Evolutionary conservation across 2,113 vertebrate species (phyloP).

Genomic region (Eidolon helvum): DNA sequence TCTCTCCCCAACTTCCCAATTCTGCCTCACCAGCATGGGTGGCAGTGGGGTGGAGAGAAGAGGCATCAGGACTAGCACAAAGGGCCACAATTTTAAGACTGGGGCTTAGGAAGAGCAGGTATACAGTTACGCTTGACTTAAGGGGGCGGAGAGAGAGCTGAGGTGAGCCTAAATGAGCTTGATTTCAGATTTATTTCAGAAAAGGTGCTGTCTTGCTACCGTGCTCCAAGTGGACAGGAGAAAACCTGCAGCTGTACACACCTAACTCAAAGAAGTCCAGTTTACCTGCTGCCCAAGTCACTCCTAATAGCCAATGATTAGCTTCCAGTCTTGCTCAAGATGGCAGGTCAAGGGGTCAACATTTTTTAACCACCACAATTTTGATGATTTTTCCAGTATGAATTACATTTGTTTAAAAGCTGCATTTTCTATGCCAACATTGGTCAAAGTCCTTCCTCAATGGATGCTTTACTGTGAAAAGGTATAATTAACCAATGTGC

Average conservation of each 20-base stretch:
- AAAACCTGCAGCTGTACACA: background rate
- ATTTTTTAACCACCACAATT: background rate
- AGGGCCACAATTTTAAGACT: background rate
- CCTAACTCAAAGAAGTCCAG: background rate
- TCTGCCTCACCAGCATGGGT: background rate
- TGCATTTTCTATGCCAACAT: background rate
- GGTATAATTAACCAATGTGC: background rate
- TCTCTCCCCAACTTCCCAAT: background rate
- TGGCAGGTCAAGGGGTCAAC: background rate
- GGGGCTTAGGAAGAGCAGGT: background rate
- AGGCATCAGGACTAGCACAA: background rate
- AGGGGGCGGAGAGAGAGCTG: rapidly evolving
- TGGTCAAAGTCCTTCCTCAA: background rate
- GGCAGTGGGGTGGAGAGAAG: background rate
- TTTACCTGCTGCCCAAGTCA: background rate
- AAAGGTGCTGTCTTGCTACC: rapidly evolving
- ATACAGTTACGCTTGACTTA: background rate
- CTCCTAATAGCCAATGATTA: background rate
- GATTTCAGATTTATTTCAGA: background rate
- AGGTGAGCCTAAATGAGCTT: background rate
- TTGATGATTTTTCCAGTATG: background rate
- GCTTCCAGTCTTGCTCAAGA: background rate
- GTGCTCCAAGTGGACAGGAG: background rate
- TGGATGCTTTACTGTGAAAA: background rate
- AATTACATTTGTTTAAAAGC: background rate